phyloP scores from a whole-genome alignment of 2,888 invertebrate species.

The Lomographa bimaculata region DNA sequence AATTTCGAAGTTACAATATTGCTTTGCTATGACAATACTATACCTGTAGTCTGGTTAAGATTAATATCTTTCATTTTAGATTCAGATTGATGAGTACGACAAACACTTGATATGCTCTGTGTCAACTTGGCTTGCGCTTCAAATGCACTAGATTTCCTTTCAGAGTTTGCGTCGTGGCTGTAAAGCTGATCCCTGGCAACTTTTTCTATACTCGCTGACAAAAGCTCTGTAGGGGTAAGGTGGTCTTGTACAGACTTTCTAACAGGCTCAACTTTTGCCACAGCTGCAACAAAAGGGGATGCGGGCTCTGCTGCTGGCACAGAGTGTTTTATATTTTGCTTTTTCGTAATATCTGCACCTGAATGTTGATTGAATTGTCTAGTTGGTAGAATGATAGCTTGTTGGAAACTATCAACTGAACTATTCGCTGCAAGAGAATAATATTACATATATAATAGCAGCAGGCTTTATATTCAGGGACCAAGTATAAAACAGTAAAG shows the following conservation, averaged over 20 bases:
- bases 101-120: conserved; percentile 69
- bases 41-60: conserved; percentile 70
- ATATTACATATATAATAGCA: conserved; percentile 10
- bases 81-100: conserved; percentile 62
- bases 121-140: conserved; percentile 76
- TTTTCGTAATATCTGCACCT: conserved; percentile 24
- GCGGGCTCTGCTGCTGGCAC: conserved; percentile 46
- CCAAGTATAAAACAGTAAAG: too few species aligned
- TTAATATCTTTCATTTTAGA: conserved; percentile 77
- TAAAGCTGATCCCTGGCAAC: conserved; percentile 59
- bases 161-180: conserved; percentile 38
- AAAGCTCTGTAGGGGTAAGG: conserved; percentile 66
- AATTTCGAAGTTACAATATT: too few species aligned
- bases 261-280: conserved; percentile 46
- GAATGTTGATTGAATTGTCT: conserved; percentile 62
- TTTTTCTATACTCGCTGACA: conserved; percentile 74
- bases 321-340: conserved; percentile 17
- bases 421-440: conserved; percentile 65
- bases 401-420: conserved; percentile 69
- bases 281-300: conserved; percentile 40
- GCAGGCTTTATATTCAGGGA: background rate
- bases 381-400: conserved; percentile 68
- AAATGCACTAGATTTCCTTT: conserved; percentile 61
- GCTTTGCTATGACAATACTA: too few species aligned
- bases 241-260: conserved; percentile 47